Conservation (phyloP, 2,888 invertebrate species). For the Hermaeophaga mercurialis region DNA sequence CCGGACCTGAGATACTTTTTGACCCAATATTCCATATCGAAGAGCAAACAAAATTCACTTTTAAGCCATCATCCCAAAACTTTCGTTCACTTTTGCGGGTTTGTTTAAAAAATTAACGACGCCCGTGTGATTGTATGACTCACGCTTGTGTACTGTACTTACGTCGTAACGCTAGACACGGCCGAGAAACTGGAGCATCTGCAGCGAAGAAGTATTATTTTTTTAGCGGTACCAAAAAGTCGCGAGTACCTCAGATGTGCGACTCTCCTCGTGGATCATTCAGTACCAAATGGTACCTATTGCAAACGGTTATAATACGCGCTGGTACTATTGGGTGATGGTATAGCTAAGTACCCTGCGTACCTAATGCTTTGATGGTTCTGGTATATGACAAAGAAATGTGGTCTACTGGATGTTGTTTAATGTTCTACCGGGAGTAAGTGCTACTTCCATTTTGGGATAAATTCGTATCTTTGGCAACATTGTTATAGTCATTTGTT, state of each 20-base stretch:
- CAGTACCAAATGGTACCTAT: constrained; percentile 16
- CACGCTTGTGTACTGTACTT: constrained; percentile 8
- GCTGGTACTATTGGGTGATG: background rate
- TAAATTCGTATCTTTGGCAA: too few species aligned
- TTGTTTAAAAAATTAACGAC: constrained; percentile 20
- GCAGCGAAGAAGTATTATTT: constrained; percentile 40
- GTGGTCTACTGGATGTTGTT: too few species aligned
- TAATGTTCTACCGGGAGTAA: too few species aligned
- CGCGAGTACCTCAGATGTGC: constrained; percentile 14
- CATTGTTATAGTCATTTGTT: too few species aligned
- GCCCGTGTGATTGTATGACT: background rate
- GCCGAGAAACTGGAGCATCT: constrained; percentile 41
- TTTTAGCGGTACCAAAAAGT: constrained; percentile 18
- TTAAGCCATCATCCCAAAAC: too few species aligned
- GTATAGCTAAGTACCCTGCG: too few species aligned
- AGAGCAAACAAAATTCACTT: constrained; percentile 13
- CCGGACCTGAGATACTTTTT: constrained; percentile 48
- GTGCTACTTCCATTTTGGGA: too few species aligned
- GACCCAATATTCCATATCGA: constrained; percentile 39
- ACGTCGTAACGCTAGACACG: background rate
- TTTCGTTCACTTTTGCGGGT: constrained; percentile 4
- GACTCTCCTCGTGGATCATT: constrained; percentile 22
- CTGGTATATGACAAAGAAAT: too few species aligned
- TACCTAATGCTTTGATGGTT: too few species aligned
- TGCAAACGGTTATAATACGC: constrained; percentile 21